phyloP scores from a whole-genome alignment of 2,113 vertebrate species.

The Ictidomys tridecemlineatus region DNA sequence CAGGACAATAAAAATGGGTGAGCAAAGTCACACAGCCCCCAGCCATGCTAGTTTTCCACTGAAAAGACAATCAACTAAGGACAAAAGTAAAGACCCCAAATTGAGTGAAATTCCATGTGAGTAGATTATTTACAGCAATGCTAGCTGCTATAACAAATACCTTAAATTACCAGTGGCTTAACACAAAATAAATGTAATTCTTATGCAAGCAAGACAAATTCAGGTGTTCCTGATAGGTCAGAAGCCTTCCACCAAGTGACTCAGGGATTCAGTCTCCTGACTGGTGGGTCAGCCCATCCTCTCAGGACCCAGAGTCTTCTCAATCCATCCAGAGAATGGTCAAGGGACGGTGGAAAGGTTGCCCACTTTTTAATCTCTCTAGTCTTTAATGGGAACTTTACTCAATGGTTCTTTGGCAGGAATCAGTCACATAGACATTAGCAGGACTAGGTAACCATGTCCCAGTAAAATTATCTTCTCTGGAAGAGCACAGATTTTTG shows the following conservation, averaged over 20 bases:
- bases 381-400: neutral
- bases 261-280: neutral
- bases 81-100: neutral
- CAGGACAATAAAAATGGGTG: neutral
- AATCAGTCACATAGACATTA: neutral
- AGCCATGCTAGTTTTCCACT: neutral
- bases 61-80: neutral
- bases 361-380: neutral
- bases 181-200: slow-evolving; percentile 7
- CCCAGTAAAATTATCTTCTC: neutral
- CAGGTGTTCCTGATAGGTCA: neutral
- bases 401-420: neutral
- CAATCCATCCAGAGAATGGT: neutral
- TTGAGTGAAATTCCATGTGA: neutral
- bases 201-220: neutral
- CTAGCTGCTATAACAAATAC: neutral
- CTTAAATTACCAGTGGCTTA: neutral
- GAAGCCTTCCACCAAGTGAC: neutral
- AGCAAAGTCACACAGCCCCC: neutral
- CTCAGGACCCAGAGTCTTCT: neutral
- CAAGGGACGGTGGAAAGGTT: neutral
- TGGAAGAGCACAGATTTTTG: neutral
- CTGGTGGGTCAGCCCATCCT: neutral
- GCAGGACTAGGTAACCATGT: neutral
- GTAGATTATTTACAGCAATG: neutral